Evolutionary conservation across 2,797 vertebrate genomes (phyloP), one percentile per base, ranked within the genome.

Genomic region (Coranthus polyacanthus): DNA sequence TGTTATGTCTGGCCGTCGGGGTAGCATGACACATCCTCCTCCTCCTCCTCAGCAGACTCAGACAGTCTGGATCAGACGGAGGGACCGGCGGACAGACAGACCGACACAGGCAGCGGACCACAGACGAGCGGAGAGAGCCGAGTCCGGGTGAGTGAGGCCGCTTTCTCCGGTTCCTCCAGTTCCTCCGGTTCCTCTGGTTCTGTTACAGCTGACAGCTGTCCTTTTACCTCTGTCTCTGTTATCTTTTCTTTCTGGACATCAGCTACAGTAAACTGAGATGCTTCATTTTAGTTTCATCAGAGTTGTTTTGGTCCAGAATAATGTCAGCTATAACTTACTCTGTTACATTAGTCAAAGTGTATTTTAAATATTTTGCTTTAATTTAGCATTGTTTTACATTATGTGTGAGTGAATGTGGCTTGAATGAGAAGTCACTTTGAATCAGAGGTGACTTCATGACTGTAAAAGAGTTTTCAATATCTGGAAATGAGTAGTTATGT

Each of bases 1-100:
- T 89, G 82, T 88, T 88, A 79, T 88, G 86, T 88, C 86, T 86
- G 61, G 60, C 56, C 42, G 73, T 71, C 61, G 61, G 74, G 45
- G 38, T 52, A 66, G 55, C 54, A 45, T 77, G 69, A 68, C 63
- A 67, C 60, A 49, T 56, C 34, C 45, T 34, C 72, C 34, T 4
- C 39, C 72, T 4, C 52, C 5, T 7, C 20, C 21, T 8, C 39
- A n/a, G 11, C 73, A 55, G 53, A 63, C 57, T 15, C 15, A 55
- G 55, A 18, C 70, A 18, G 71, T 72, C 61, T 63, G 77, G 58
- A 56, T 8, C 70, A 69, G 39, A 68, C 74, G 13, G 62, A 64
- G 49, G 58, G 37, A 74, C 58, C 39, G 18, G 11, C 61, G 42
- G 46, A 65, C 61, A 6, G 36, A 53, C 67, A 42, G 21, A 39